Conservation (phyloP, 2,888 invertebrate species). For the Heliothis peltigera region DNA sequence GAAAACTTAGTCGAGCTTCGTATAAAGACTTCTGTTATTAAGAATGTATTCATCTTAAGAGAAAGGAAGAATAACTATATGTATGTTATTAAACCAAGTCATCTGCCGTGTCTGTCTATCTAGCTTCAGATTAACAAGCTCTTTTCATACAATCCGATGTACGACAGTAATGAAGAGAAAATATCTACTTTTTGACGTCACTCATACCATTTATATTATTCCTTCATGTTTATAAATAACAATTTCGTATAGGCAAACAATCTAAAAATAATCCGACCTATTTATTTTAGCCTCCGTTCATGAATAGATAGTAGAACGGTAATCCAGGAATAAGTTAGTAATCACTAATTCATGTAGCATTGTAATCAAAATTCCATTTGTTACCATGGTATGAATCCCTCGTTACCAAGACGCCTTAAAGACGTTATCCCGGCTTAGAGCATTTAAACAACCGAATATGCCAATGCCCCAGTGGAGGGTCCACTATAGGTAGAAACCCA, state of each 20-base stretch:
- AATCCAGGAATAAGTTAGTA: constrained; percentile 30
- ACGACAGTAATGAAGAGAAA: too few relatives aligned
- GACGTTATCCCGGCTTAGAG: constrained; percentile 7
- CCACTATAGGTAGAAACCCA: too few relatives aligned
- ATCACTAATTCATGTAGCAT: constrained; percentile 46
- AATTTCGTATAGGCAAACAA: constrained; percentile 4
- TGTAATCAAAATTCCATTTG: constrained; percentile 52
- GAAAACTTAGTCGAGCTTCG: background rate
- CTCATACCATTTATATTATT: too few relatives aligned
- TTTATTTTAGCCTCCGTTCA: constrained; percentile 11
- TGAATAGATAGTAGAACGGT: constrained; percentile 12
- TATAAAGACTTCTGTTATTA: background rate
- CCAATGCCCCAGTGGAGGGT: too few relatives aligned
- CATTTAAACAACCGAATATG: too few relatives aligned
- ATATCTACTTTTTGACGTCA: too few relatives aligned
- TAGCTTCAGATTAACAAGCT: too few relatives aligned
- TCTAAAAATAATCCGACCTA: constrained; percentile 38
- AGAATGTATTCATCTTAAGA: too few relatives aligned
- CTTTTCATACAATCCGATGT: too few relatives aligned
- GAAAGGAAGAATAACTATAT: too few relatives aligned
- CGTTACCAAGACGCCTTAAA: constrained; percentile 39
- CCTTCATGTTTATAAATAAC: constrained; percentile 23
- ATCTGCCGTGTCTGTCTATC: too few relatives aligned
- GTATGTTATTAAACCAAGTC: too few relatives aligned
- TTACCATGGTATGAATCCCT: constrained; percentile 39